These are phyloP conservation scores for Oncorhynchus masou DNA, from an alignment of 2,113 vertebrate species.

Conservation along the genomic window DNA sequence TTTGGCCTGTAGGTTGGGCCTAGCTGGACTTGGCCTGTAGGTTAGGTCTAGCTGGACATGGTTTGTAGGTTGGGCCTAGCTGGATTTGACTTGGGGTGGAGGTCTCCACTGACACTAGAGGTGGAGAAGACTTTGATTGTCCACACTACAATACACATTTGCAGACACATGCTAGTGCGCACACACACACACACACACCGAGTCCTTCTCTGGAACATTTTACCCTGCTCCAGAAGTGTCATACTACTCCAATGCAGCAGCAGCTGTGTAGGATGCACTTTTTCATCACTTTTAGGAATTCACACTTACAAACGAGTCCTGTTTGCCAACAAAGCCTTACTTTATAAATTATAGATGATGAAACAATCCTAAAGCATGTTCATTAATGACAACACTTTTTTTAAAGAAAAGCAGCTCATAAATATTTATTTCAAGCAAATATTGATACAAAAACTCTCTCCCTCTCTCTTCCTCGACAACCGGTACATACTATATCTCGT, in stretches of 20 bases:
- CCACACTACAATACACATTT: no score
- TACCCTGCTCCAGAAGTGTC: neutral
- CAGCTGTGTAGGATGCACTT: conserved; percentile 49
- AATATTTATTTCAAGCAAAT: conserved; percentile 79
- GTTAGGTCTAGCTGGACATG: no score
- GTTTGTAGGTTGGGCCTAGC: no score
- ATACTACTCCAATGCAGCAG: conserved; percentile 1
- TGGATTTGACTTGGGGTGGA: no score
- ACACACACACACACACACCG: neutral
- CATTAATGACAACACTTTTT: conserved; percentile 72
- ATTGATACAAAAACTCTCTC: conserved; percentile 45
- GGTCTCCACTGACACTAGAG: no score
- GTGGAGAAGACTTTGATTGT: no score
- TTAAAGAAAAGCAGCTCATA: conserved; percentile 66
- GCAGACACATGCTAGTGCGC: no score
- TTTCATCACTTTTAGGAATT: conserved; percentile 49
- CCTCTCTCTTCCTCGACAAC: conserved; percentile 63
- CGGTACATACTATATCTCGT: conserved; percentile 31
- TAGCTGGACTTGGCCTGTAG: no score
- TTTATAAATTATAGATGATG: conserved; percentile 74
- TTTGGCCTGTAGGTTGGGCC: no score
- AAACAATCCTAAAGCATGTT: conserved; percentile 77
- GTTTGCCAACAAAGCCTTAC: conserved; percentile 60
- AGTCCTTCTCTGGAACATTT: neutral
- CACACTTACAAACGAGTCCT: conserved; percentile 54